Conservation (phyloP, 1,140 invertebrate species). For the Temnothorax curvispinosus region DNA sequence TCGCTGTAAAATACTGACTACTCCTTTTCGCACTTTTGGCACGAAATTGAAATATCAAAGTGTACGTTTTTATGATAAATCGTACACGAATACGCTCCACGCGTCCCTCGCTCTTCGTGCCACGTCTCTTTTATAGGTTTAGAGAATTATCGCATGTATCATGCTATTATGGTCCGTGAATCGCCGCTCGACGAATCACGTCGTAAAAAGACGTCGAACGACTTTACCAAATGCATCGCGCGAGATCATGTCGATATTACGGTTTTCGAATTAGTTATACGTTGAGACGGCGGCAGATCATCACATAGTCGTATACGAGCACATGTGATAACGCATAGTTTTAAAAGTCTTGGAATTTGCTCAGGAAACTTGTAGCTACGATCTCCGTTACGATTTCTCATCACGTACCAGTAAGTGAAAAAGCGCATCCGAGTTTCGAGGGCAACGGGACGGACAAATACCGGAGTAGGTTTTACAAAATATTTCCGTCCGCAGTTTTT, state of each 20-base stretch:
- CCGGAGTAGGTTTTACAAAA: conserved; percentile 44
- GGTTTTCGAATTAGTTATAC: conserved; percentile 38
- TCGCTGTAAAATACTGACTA: conserved; percentile 18
- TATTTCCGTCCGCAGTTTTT: conserved; percentile 9
- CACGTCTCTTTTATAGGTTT: conserved; percentile 7
- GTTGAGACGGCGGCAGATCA: background rate
- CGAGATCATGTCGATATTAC: conserved; percentile 37
- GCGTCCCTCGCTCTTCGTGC: no score
- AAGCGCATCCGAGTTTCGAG: conserved; percentile 63
- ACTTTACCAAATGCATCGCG: background rate
- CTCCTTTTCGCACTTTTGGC: background rate
- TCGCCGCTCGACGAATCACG: background rate
- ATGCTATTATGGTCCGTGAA: background rate
- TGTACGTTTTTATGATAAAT: conserved; percentile 33
- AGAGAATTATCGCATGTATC: background rate
- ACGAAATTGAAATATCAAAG: background rate
- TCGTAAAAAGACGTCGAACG: conserved; percentile 7
- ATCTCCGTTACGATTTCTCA: conserved; percentile 64
- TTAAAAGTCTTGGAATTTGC: conserved; percentile 32
- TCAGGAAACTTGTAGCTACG: background rate
- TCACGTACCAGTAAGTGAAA: conserved; percentile 72
- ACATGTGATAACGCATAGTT: conserved; percentile 30
- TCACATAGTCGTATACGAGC: conserved; percentile 20
- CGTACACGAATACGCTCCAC: background rate
- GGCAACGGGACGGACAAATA: conserved; percentile 45